These are phyloP conservation scores for Drymodes brunneopygia DNA, from an alignment of 2,113 vertebrate species.

Conservation along the genomic window DNA sequence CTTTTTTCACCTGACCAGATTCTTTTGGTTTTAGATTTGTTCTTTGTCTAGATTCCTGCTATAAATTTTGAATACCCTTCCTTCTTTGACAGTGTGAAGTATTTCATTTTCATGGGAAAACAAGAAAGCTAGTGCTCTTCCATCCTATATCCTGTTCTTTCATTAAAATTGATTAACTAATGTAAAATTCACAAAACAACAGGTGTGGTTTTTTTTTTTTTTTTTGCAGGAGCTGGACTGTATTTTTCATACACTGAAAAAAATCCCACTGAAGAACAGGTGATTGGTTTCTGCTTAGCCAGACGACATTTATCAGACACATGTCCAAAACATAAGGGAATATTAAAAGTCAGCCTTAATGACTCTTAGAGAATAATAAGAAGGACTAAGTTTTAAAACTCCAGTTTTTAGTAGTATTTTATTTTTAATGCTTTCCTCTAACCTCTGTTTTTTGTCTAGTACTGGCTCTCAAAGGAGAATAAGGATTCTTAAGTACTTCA, in stretches of 20 bases:
- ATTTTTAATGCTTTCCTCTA: not conserved
- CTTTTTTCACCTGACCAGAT: not conserved
- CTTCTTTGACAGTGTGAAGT: not conserved
- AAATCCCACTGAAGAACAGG: not conserved
- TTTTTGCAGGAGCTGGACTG: not conserved
- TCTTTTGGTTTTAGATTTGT: not conserved
- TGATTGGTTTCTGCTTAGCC: not conserved
- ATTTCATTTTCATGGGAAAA: not conserved
- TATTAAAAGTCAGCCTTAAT: not conserved
- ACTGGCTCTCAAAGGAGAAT: not conserved
- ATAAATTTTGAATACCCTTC: not conserved
- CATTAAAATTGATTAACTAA: not conserved
- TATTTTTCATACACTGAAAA: not conserved
- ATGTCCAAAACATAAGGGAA: not conserved
- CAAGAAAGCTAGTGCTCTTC: not conserved
- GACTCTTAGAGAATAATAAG: not conserved
- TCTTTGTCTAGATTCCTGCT: not conserved
- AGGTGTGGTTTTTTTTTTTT: too few relatives aligned
- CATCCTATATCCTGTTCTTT: not conserved
- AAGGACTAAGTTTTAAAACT: not conserved
- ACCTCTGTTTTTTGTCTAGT: not conserved
- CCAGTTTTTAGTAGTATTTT: not conserved
- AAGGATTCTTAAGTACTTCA: not conserved
- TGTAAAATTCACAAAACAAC: not conserved
- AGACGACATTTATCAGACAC: not conserved